phyloP scores from a whole-genome alignment of 2,797 vertebrate genomes.

The Phoebastria nigripes region DNA sequence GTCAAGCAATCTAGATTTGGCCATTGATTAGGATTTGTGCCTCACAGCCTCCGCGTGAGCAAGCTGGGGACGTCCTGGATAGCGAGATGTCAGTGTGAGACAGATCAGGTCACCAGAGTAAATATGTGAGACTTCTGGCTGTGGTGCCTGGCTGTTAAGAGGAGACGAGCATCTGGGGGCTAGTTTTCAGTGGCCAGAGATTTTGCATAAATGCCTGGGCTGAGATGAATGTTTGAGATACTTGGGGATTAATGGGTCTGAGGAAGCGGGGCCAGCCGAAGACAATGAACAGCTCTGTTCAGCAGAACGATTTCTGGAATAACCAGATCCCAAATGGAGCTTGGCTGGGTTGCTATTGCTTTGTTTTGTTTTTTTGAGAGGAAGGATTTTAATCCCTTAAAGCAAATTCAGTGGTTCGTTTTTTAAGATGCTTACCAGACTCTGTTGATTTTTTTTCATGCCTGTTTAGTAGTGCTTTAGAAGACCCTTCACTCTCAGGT shows the following conservation, averaged over 20 bases:
- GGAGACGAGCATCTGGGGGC: neutral
- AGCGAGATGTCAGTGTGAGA: rapidly evolving
- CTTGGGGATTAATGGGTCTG: neutral
- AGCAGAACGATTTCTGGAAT: neutral
- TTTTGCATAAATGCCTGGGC: neutral
- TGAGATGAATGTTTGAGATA: neutral
- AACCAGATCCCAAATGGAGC: neutral
- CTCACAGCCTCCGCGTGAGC: rapidly evolving
- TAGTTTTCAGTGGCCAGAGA: neutral
- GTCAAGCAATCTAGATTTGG: neutral
- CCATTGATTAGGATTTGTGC: rapidly evolving
- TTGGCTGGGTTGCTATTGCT: neutral
- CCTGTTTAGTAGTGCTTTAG: neutral
- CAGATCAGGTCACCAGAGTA: neutral
- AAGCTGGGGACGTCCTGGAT: neutral
- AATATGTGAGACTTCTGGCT: neutral
- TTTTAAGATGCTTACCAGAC: neutral
- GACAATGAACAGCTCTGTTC: neutral
- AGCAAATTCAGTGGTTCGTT: neutral
- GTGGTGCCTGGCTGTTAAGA: neutral
- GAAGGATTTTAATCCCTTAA: neutral
- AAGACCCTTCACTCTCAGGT: neutral
- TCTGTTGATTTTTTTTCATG: neutral
- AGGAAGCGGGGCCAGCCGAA: neutral
- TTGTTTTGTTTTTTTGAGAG: neutral